A percentile compares a stretch with the other conserved stretches of the same genome.
phyloP scores from a whole-genome alignment of 2,113 vertebrate species.

The Pogona vitticeps region DNA sequence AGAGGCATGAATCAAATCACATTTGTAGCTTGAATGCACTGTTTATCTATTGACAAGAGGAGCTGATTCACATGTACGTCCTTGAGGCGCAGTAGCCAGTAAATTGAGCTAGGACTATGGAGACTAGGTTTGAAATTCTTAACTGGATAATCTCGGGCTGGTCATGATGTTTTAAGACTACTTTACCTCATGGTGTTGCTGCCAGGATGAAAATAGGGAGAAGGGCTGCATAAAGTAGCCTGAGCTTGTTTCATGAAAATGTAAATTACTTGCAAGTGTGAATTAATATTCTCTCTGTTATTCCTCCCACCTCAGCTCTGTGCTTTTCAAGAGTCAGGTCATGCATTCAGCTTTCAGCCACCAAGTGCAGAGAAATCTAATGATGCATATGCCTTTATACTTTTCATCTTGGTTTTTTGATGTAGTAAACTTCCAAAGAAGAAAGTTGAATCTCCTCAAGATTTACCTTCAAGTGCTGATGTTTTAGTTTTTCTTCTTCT shows the following conservation, averaged over 20 bases:
- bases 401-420: neutral
- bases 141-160: no score
- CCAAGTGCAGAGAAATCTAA: neutral
- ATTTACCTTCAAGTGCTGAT: constrained; percentile 93
- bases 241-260: no score
- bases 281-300: neutral
- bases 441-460: neutral
- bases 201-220: no score
- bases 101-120: no score
- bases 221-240: no score
- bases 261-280: no score
- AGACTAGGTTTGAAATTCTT: no score
- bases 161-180: no score
- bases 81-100: no score
- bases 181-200: no score
- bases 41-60: neutral
- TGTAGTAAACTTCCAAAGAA: neutral
- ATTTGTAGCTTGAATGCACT: constrained; percentile 2
- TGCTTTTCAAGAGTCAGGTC: neutral
- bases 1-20: neutral
- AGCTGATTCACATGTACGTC: neutral
- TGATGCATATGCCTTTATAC: neutral
- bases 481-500: constrained; percentile 93
- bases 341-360: neutral
- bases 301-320: no score